Base-by-base conservation (phyloP, 2,797 vertebrate genomes). In the Microctenopoma stevenorrisi region DNA sequence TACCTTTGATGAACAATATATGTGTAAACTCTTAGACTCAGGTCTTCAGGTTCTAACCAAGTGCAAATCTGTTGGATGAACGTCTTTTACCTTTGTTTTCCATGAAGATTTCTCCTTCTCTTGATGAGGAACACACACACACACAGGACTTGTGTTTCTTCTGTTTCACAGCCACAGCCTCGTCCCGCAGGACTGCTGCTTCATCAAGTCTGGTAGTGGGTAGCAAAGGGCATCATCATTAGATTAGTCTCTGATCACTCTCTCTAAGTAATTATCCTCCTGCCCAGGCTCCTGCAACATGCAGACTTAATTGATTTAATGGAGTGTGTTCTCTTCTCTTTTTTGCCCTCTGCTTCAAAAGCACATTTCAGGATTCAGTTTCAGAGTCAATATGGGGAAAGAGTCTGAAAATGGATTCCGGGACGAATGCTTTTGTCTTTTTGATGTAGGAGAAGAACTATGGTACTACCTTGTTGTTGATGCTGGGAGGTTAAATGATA, bases 161-260 rank as follows among this genome's bases (percentile, higher is more conserved):
- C 62, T 62, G 52, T 72, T 74, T 79, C 77, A 65, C 81, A 84
- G 72, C 72, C 68, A 75, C 72, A 57, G 48, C 68, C 53, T 51
- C n/a, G 64, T 85, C 88, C 81, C 67, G 0, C 75, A 81, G 87
- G 84, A 90, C 76, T 68, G 58, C 83, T 82, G 82, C 83, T 87
- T 91, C 87, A 91, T 91, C 84, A 90, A 72, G 74, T 89, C 84
- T 88, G 68, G 68, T 80, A 65, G 81, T 84, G 74, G 78, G 86
- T 61, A 85, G 82, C 83, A 89, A 91, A 91, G 88, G 90, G 88
- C 87, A 88, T 89, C 82, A 79, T 86, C 87, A 90, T 89, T 87
- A 90, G 83, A 86, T 87, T 87, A 90, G 88, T 82, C 79, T 83
- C 81, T 87, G 90, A 91, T 89, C 88, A 82, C 85, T 83, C 85